phyloP scores from a whole-genome alignment of 2,888 invertebrate species.

The Perizoma flavofasciatum region DNA sequence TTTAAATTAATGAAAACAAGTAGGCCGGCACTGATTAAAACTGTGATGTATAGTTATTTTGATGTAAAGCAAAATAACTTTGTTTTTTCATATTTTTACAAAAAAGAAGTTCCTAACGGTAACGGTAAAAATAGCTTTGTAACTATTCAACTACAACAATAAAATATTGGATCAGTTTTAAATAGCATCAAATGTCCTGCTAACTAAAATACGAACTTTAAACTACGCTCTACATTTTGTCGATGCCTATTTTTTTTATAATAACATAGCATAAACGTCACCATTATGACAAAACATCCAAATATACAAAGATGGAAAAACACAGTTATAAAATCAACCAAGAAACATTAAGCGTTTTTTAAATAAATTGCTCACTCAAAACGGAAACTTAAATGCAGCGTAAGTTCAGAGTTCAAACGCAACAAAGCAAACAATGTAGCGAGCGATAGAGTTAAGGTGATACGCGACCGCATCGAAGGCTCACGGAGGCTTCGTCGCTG shows the following conservation, averaged over 20 bases:
- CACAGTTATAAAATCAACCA: slow-evolving; percentile 1
- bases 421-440: slow-evolving; percentile 32
- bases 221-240: background rate
- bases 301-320: background rate
- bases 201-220: background rate
- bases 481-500: slow-evolving; percentile 50
- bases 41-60: too few species aligned
- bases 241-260: background rate
- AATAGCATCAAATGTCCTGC: background rate
- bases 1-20: background rate
- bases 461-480: slow-evolving; percentile 41
- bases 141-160: too few species aligned
- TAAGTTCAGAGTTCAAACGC: slow-evolving; percentile 31
- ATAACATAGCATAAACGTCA: background rate
- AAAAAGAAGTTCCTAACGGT: too few species aligned
- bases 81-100: too few species aligned
- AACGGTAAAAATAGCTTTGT: too few species aligned
- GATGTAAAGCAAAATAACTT: too few species aligned
- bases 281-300: background rate
- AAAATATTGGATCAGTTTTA: background rate
- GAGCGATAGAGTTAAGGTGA: slow-evolving; percentile 31
- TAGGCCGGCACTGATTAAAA: background rate
- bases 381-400: slow-evolving; percentile 16
- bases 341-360: slow-evolving; percentile 10
- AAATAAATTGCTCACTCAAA: slow-evolving; percentile 32